Conservation (phyloP, 2,888 invertebrate genomes). For the Harpalus rufipes region DNA sequence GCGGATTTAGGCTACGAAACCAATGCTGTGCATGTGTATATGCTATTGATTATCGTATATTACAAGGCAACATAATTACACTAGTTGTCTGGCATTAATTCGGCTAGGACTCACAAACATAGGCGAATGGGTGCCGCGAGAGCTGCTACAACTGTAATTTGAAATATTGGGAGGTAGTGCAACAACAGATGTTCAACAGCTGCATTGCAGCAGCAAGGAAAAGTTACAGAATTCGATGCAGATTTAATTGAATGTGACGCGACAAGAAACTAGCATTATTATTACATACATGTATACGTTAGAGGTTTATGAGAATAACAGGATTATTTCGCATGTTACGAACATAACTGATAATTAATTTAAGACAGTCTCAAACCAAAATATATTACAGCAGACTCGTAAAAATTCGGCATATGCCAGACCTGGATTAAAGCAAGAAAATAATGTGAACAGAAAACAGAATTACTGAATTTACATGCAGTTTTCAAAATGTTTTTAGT, state of each 20-base stretch:
- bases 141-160: slow-evolving; percentile 44
- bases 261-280: background rate
- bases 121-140: slow-evolving; percentile 44
- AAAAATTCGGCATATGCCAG: too few relatives aligned
- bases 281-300: background rate
- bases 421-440: too few relatives aligned
- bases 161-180: slow-evolving; percentile 31
- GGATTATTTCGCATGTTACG: background rate
- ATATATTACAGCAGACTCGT: too few relatives aligned
- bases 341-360: background rate
- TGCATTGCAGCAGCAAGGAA: background rate
- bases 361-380: too few relatives aligned
- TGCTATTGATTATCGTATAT: slow-evolving; percentile 65
- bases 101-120: slow-evolving; percentile 56
- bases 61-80: slow-evolving; percentile 61
- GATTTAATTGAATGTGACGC: background rate
- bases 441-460: too few relatives aligned
- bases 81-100: slow-evolving; percentile 53
- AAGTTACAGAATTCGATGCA: background rate
- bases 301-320: background rate
- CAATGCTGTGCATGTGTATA: slow-evolving; percentile 34
- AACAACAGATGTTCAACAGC: slow-evolving; percentile 33
- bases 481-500: too few relatives aligned
- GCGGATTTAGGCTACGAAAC: slow-evolving; percentile 32
- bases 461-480: too few relatives aligned